These are phyloP conservation scores for Perizoma flavofasciatum DNA, from an alignment of 2,888 invertebrate species.

Conservation along the genomic window DNA sequence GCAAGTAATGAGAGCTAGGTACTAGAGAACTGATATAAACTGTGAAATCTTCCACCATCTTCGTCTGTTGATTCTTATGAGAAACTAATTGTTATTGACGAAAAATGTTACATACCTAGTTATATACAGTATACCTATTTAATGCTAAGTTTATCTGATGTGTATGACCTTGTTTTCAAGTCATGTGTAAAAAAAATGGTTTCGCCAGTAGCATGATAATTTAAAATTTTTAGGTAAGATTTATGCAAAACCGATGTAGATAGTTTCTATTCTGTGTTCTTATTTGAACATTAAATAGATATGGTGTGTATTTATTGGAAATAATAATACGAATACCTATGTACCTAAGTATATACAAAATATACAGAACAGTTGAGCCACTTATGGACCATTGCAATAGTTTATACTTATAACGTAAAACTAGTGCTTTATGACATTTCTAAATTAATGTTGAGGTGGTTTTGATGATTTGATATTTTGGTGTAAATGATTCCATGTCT, in stretches of 20 bases:
- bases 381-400: too few relatives aligned
- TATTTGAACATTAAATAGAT: too few relatives aligned
- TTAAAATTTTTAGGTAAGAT: too few relatives aligned
- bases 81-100: not conserved
- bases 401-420: too few relatives aligned
- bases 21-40: not conserved
- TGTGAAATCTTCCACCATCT: not conserved
- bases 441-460: not conserved
- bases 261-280: too few relatives aligned
- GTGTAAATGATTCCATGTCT: not conserved
- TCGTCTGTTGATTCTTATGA: not conserved
- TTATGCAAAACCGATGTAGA: too few relatives aligned
- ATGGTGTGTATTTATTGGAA: too few relatives aligned
- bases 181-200: not conserved
- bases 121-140: not conserved
- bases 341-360: too few relatives aligned
- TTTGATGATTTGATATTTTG: not conserved
- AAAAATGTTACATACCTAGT: not conserved
- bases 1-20: too few relatives aligned
- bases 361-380: too few relatives aligned
- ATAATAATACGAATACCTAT: too few relatives aligned
- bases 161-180: not conserved
- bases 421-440: not conserved
- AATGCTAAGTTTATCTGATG: not conserved
- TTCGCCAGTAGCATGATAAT: not conserved